Evolutionary conservation across 2,888 invertebrate species (phyloP), one percentile per base, ranked within the genome.

Genomic region (Buathra laborator): DNA sequence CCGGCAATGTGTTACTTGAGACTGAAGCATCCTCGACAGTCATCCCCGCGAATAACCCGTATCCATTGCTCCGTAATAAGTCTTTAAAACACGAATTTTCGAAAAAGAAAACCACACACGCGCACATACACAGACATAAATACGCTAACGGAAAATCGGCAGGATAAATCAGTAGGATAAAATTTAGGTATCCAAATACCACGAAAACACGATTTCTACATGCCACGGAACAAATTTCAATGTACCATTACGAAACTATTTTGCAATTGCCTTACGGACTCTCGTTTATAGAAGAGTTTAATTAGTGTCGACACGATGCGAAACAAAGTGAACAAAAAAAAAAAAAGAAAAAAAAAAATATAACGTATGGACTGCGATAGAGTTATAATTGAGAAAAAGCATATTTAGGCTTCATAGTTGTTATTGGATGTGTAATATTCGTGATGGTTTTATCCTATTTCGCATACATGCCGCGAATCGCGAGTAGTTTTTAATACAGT

Each of bases 21-120:
- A 93, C 93, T 93, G 92, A 93, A 90, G 90, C 89, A 91, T 89
- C 89, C 88, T 91, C 89, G 88, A 89, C 89, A 89, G 83, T 79
- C 82, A 86, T 84, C 67, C 79, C 79, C 83, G 56, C 83, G 66
- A 67, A 83, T 72, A 80, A 66, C 64, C 66, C 64, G 74, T 85
- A 9, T 71, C 44, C 76, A 37, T 51, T 56, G 72, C 32, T 77
- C 74, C 76, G 59, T 78, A 86, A 78, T 78, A 86, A 78, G 78
- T 84, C 37, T 71, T 70, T 71, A 81, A 32, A 75, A 56, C 75
- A 64, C 14, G 29, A 76, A 37, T 76, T 80, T 56, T 66, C 48
- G 24, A 16, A 59, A 29, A 7, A 66, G 10, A 51, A 16, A 32
- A 2, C 43, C 29, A 37, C 19, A 51, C 16, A 43, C 14, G 46